Base-by-base conservation (phyloP, 2,888 invertebrate genomes). In the Rutpela maculata region DNA sequence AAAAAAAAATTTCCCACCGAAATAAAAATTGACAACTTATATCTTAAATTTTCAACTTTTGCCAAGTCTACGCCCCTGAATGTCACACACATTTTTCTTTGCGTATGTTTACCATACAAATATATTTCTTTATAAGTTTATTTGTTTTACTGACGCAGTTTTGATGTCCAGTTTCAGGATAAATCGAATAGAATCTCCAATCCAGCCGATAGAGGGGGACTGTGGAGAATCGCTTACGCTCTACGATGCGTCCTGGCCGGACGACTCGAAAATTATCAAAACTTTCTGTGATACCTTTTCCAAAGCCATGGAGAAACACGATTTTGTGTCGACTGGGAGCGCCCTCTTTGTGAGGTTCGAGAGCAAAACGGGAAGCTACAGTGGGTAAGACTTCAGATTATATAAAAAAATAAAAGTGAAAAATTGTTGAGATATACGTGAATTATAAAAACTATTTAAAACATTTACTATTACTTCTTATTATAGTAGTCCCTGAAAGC, bases 241-340 rank as follows among this genome's bases (percentile, higher is more conserved):
- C 5, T 98, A 97, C 88, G 98, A 98, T 85, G 95, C 97, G 0
- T 93, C 95, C 31, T 94, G 95, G 91, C 95, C 97, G 5, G 97
- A 97, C 87, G 97, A 97, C 81, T 96, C 97, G 0, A 93, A 94
- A 83, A 97, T 98, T 85, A 97, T 97, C 87, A 97, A 97, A 89
- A 97, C 97, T 0, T 97, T 98, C 90, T 98, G 98, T 90, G 97
- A 98, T 89, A 97, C 97, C 4, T 97, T 97, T 90, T 97, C 97
- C 43, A 93, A 96, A 81, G 96, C 97, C 0, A 96, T 97, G 95
- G 97, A 97, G 90, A 97, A 97, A 86, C 95, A 97, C 85, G 97
- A 97, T 88, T 97, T 97, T 83, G 96, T 97, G 0, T 97, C 97
- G 0, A 96, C 95, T 0, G 95, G 96, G 9, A 96, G 95, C 82